Conservation (phyloP, 53 echinoderm and acorn worm species). For the Crossaster papposus region DNA sequence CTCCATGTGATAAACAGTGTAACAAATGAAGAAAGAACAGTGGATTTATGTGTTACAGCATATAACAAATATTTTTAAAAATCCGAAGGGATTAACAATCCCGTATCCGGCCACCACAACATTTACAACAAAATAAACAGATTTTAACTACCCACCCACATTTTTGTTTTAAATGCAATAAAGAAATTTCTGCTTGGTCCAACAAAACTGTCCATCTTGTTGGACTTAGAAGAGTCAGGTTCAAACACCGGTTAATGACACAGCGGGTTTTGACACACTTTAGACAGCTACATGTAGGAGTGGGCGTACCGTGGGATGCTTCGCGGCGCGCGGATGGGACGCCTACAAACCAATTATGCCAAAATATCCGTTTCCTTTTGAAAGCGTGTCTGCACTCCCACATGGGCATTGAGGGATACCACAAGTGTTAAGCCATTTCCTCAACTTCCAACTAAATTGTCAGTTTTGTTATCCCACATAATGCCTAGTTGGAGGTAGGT, state of each 20-base stretch:
- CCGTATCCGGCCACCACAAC: no score
- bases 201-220: background rate
- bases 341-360: slow-evolving; percentile 19
- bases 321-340: background rate
- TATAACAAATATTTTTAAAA: no score
- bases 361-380: slow-evolving; percentile 27
- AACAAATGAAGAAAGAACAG: no score
- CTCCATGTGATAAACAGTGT: no score
- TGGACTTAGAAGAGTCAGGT: background rate
- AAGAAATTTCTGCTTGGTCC: background rate
- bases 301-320: background rate
- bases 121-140: no score
- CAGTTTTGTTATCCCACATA: no score
- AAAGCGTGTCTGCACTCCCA: background rate
- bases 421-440: background rate
- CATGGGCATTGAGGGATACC: background rate
- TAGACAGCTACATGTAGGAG: background rate
- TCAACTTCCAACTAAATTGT: background rate
- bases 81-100: no score
- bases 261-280: background rate
- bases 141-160: no score
- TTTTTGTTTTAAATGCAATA: background rate
- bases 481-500: no score
- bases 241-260: background rate
- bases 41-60: no score